Conservation (phyloP, 2,888 invertebrate species). For the Eubasilissa splendida region DNA sequence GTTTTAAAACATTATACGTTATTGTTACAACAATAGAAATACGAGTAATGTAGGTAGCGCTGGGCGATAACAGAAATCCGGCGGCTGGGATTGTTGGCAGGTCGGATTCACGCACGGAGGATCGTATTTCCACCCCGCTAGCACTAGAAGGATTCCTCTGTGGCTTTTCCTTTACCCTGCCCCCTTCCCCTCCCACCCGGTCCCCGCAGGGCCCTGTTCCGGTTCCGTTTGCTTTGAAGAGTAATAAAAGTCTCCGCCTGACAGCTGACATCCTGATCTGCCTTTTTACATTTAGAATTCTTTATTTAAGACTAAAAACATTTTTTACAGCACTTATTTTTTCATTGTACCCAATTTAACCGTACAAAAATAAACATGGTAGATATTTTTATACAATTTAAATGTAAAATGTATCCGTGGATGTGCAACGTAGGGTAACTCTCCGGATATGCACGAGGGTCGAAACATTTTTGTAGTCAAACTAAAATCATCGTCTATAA, state of each 20-base stretch:
- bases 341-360: too few species aligned
- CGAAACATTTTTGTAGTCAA: too few species aligned
- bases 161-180: neutral
- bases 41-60: neutral
- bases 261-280: conserved; percentile 28
- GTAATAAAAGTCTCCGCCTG: conserved; percentile 31
- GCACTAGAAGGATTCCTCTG: conserved; percentile 3
- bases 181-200: neutral
- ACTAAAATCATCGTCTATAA: too few species aligned
- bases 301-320: too few species aligned
- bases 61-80: conserved; percentile 8
- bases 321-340: too few species aligned
- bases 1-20: too few species aligned
- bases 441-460: too few species aligned
- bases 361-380: too few species aligned
- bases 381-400: too few species aligned
- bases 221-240: conserved; percentile 28
- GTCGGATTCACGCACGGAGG: conserved; percentile 37
- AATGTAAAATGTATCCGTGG: too few species aligned
- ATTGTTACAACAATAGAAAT: too few species aligned
- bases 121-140: conserved; percentile 23
- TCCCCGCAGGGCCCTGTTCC: neutral
- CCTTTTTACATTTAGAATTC: neutral
- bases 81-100: conserved; percentile 8
- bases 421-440: too few species aligned